A percentile compares a stretch with the other conserved stretches of the same genome.
phyloP scores from a whole-genome alignment of 2,113 vertebrate genomes.

The Paracyprichromis sp. region DNA sequence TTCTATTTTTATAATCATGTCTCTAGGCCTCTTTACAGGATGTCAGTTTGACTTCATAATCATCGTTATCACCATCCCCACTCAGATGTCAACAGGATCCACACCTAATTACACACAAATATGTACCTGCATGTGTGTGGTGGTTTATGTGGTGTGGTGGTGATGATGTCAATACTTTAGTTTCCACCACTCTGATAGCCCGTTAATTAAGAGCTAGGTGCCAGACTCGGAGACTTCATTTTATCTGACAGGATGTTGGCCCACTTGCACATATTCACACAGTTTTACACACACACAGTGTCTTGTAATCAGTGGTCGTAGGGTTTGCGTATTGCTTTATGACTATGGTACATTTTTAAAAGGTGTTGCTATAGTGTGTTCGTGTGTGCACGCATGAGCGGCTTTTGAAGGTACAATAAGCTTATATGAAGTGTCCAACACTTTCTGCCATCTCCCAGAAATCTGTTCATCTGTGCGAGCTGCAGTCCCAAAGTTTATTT shows the following conservation, averaged over 20 bases:
- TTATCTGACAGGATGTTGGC: slow-evolving; percentile 18
- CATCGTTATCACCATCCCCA: neutral
- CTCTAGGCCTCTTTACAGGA: neutral
- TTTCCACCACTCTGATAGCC: neutral
- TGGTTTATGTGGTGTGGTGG: neutral
- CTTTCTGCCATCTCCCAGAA: neutral
- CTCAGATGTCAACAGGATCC: slow-evolving; percentile 35
- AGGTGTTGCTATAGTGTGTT: neutral
- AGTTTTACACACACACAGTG: neutral
- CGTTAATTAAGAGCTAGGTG: slow-evolving; percentile 28
- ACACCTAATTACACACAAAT: slow-evolving; percentile 16
- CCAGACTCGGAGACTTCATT: neutral
- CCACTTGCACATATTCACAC: neutral
- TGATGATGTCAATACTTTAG: neutral
- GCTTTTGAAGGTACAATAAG: neutral
- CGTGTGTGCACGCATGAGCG: neutral
- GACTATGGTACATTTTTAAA: neutral
- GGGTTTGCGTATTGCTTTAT: neutral
- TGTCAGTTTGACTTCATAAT: slow-evolving; percentile 26
- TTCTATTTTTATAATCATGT: neutral
- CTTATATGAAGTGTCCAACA: neutral
- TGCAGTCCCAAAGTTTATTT: neutral
- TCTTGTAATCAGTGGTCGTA: neutral
- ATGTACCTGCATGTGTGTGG: neutral
- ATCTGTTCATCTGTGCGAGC: neutral